Base-by-base conservation (phyloP, 2,888 invertebrate species). In the Molanna angustata region DNA sequence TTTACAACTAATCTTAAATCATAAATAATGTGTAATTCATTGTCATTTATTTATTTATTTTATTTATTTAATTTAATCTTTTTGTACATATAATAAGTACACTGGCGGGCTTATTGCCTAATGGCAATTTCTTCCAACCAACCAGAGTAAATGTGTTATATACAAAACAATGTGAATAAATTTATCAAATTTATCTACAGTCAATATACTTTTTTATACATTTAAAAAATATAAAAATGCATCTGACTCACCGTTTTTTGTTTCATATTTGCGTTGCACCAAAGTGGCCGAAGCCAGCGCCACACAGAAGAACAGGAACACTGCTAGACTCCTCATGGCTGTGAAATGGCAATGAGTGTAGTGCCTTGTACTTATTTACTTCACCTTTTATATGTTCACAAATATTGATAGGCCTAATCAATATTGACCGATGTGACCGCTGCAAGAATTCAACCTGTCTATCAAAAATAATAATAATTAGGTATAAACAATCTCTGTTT, bases 271-370 rank as follows among this genome's bases (percentile, higher is more conserved):
- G 16, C 18, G 46, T 13, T 53, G 20, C 7, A 52, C 49, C 11
- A 47, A n/a, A 17, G 43, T 33, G 54, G 54, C 56, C 42, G 59
- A 37, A 32, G 52, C 59, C 52, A 59, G 21, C 17, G 51, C 56
- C 32, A 54, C 22, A 44, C 41, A 47, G 39, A 58, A 51, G 50
- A 59, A 59, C 49, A 57, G 32, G 52, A 58, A 59, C 4, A 41
- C 44, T 46, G 37, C 45, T 14, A 52, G 46, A 40, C 37, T 31
- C 52, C 46, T 52, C 52, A 52, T 52, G 42, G 32, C 31, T 41
- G 31, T 19, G 37, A 37, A 37, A n/a, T n/a, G 17, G 18, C 37
- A 17, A 37, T 37, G 14, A 37, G 37, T 17, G 37, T 37, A 37
- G 37, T 37, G 37, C 7, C 3, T n/a, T 9, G 17, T 17, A n/a